Evolutionary conservation across 2,888 invertebrate genomes (phyloP), one percentile per base, ranked within the genome.

Genomic region (Tenodera sinensis): DNA sequence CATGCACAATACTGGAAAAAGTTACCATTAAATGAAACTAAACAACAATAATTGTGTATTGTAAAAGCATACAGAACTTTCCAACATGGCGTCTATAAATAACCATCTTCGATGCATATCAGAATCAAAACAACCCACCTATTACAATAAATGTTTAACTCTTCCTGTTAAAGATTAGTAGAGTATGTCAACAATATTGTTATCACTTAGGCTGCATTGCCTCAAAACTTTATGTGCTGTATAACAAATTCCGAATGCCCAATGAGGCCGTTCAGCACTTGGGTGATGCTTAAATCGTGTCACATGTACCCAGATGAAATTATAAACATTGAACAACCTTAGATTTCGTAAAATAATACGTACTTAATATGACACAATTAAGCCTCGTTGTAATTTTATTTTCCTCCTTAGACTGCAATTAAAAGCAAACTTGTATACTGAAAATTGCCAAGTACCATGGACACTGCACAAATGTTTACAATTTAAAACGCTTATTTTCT

Each of bases 11-110:
- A 14, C 25, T 20, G 0, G 7, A 20, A 34, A 30, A 28, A 28
- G 15, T 2, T 20, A 1, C 30, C 3, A 12, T 12, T 28, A 84
- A 30, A 84, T 15, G 0, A 30, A 34, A 28, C 20, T 84, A 12
- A 28, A 87, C 15, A 25, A 28, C 28, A 34, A 14, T 82, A 83
- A 87, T 34, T 83, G 34, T 87, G 83, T 27, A n/a, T 34, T 83
- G 82, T 83, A 83, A 83, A 83, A 83, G n/a, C n/a, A 83, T 28
- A 27, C 1, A 83, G 28, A 28, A 28, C 27, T 83, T 25, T 85
- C 85, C 85, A 88, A 84, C 88, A 88, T 88, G 88, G 88, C 88
- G 88, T 81, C 88, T 20, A 71, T 71, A 81, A 82, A 82, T 30
- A 71, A 71, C 85, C 85, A 88, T 85, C 88, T 42, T 27, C 34